phyloP scores from a whole-genome alignment of 2,888 invertebrate species.

The Imbricaverruca yamaguchii region DNA sequence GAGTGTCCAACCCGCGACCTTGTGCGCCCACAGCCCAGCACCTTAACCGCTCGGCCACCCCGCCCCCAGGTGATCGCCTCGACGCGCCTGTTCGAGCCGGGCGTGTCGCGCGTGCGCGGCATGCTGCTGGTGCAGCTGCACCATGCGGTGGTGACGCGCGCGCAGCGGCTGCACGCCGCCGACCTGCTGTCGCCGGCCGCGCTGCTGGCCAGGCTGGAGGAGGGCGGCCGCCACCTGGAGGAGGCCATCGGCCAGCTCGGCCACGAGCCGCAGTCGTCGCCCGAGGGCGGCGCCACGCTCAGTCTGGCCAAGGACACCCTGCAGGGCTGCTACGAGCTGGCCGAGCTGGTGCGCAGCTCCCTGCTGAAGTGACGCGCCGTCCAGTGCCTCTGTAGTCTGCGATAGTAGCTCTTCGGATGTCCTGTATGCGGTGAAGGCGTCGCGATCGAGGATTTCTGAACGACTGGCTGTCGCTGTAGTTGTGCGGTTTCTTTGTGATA shows the following conservation, averaged over 20 bases:
- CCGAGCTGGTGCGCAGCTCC: not conserved
- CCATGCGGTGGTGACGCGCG: conserved; percentile 18
- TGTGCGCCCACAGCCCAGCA: too few relatives aligned
- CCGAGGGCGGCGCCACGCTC: conserved; percentile 1
- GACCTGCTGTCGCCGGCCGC: not conserved
- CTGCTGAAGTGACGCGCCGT: not conserved
- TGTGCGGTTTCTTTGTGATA: too few relatives aligned
- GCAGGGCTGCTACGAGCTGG: conserved; percentile 1
- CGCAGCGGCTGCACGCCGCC: not conserved
- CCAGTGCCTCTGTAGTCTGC: not conserved
- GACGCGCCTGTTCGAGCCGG: not conserved
- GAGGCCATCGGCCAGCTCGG: not conserved
- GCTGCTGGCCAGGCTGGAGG: not conserved
- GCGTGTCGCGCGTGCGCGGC: conserved; percentile 17
- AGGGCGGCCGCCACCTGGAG: not conserved
- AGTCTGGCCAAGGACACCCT: not conserved
- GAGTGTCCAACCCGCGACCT: too few relatives aligned
- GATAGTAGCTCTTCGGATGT: too few relatives aligned
- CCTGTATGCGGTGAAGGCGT: too few relatives aligned
- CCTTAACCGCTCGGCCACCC: too few relatives aligned
- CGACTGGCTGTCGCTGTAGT: too few relatives aligned
- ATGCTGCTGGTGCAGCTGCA: conserved; percentile 6
- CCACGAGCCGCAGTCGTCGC: conserved; percentile 10
- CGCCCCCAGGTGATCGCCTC: not conserved
- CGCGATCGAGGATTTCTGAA: too few relatives aligned